Conservation (phyloP, 2,797 vertebrate species). For the Enteromius radiatus region DNA sequence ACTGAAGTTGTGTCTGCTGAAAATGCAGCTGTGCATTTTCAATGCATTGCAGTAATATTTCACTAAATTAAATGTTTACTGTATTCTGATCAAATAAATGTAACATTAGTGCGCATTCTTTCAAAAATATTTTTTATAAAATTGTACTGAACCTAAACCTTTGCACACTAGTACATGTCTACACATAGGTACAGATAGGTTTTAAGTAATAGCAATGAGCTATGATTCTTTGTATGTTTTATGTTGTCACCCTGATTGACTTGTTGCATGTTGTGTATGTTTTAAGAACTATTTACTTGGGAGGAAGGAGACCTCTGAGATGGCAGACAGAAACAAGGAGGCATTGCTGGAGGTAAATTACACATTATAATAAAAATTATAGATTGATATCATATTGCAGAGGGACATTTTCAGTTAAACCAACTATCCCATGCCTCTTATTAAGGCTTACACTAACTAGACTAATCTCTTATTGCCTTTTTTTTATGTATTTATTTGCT, state of each 20-base stretch:
- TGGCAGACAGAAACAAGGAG: conserved; percentile 97
- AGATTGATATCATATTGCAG: background rate
- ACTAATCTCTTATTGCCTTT: background rate
- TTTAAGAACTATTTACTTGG: conserved; percentile 94
- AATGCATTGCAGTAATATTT: background rate
- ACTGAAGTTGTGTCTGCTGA: background rate
- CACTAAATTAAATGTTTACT: background rate
- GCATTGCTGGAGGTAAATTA: conserved; percentile 89
- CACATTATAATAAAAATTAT: background rate
- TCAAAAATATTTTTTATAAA: background rate
- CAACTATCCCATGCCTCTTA: background rate
- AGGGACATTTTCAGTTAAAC: background rate
- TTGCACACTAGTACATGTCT: background rate
- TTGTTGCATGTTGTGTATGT: conserved; percentile 13
- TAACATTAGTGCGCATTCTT: background rate
- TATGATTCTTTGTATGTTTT: background rate
- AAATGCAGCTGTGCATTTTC: background rate
- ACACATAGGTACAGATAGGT: background rate
- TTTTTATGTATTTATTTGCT: background rate
- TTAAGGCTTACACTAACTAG: background rate
- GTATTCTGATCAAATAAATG: background rate
- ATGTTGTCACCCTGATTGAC: background rate
- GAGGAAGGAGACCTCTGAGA: conserved; percentile 94
- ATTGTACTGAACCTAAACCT: background rate
- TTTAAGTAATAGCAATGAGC: background rate